Base-by-base conservation (phyloP, 1,140 invertebrate genomes). In the Calephelis nemesis region DNA sequence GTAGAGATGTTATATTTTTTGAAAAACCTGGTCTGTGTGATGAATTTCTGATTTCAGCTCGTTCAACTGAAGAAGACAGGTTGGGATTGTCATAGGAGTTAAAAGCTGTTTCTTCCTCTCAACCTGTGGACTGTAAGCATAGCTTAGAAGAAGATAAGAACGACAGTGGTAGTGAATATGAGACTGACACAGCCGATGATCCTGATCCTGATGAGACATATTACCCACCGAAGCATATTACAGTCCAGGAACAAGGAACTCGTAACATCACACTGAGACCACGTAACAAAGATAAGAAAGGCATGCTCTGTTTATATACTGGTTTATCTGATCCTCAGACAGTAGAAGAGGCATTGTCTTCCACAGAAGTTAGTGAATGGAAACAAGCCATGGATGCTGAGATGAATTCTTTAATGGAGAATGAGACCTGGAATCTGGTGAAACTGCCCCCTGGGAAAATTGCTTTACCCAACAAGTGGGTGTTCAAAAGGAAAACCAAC, bases 351-450 rank as follows among this genome's bases (percentile, higher is more conserved):
- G 83, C 83, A n/a, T 62, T 85, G 19, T 69, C 71, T 8, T 68
- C 70, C 42, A 19, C 71, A n/a, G 60, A 84, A 48, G 69, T 65
- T 13, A 66, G 72, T 19, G 67, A 84, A 52, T 92, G 84, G 83
- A 75, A 72, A 58, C 54, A 72, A 48, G 85, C 87, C 4, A 90
- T 92, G 82, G 40, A 80, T 47, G 73, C 84, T 15, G 86, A 92
- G 70, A 79, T 78, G 30, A 67, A 81, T 11, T 82, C 83, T 7
- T 69, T 92, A 10, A 73, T 73, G 10, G 68, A 79, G 65, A 85
- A 85, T 78, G 72, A 88, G 5, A 86, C 79, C 7, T 93, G 86
- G 88, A 65, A 47, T 4, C 64, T 92, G 11, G 80, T 81, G 5
- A 67, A 85, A 7, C 52, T 71, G 52, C 86, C 83, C 8, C 42